Evolutionary conservation across 1,140 invertebrate genomes (phyloP).

Genomic region (Nasonia giraulti): DNA sequence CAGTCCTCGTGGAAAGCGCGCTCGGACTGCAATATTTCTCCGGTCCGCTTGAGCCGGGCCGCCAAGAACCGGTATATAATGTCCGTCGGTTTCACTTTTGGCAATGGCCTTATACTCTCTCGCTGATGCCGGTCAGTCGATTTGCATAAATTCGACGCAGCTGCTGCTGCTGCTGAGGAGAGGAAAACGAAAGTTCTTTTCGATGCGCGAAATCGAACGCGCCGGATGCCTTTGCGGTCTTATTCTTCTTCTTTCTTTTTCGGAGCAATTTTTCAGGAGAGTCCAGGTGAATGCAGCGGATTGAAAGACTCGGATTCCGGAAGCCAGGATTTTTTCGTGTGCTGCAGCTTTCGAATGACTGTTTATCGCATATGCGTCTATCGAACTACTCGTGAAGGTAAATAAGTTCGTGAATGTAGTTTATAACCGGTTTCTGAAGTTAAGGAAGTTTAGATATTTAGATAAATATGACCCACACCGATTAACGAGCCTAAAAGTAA

Average conservation of each 20-base stretch:
- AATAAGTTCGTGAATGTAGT: no score
- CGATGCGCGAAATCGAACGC: background rate
- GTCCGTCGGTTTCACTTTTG: slow-evolving; percentile 72
- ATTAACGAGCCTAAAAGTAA: no score
- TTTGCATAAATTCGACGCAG: slow-evolving; percentile 18
- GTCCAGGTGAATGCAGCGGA: background rate
- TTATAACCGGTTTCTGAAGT: no score
- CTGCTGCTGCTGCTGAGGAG: background rate
- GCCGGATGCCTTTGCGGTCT: background rate
- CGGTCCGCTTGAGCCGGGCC: background rate
- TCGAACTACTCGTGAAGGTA: background rate
- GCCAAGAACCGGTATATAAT: slow-evolving; percentile 33
- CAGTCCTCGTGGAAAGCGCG: slow-evolving; percentile 22
- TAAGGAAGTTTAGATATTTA: no score
- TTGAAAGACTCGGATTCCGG: background rate
- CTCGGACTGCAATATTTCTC: slow-evolving; percentile 47
- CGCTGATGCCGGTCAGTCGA: slow-evolving; percentile 19
- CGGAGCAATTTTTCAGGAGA: background rate
- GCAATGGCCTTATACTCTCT: slow-evolving; percentile 69
- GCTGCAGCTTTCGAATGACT: background rate
- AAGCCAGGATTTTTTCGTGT: background rate
- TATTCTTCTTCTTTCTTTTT: no score
- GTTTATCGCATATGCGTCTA: background rate
- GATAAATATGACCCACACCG: no score
- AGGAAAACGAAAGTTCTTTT: slow-evolving; percentile 33